A percentile compares a stretch with the other conserved stretches of the same genome.
Evolutionary conservation across 1,140 invertebrate genomes (phyloP).

Genomic region (Brevipalpus yothersi): DNA sequence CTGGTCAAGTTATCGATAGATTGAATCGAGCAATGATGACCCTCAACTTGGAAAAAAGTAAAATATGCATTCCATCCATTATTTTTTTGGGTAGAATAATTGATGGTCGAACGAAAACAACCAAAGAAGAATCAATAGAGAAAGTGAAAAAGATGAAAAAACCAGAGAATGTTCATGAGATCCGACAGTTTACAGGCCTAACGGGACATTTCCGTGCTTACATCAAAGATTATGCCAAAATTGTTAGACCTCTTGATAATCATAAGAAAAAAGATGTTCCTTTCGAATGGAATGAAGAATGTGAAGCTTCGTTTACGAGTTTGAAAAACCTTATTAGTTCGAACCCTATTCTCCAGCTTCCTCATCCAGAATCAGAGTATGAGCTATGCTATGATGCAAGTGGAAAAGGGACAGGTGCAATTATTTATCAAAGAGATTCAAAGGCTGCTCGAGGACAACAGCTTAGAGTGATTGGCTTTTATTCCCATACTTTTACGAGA

Average conservation of each 20-base stretch:
- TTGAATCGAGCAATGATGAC: background rate
- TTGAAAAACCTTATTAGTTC: background rate
- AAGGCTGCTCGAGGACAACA: slow-evolving; percentile 4
- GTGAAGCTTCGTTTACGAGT: background rate
- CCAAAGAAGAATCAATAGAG: background rate
- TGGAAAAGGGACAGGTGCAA: slow-evolving; percentile 7
- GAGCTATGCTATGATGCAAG: slow-evolving; percentile 10
- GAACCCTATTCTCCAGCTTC: slow-evolving; percentile 1
- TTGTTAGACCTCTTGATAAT: slow-evolving; percentile 9
- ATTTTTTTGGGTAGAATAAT: background rate
- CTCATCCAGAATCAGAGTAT: slow-evolving; percentile 4
- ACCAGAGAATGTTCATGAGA: background rate
- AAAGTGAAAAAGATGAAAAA: background rate
- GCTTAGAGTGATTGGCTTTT: slow-evolving; percentile 14
- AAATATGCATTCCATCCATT: background rate
- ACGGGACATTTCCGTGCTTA: slow-evolving; percentile 8
- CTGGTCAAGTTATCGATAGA: background rate
- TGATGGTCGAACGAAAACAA: background rate
- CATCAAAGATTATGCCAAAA: slow-evolving; percentile 15
- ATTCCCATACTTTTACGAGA: slow-evolving; percentile 16
- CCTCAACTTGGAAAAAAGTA: background rate
- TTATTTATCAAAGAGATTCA: slow-evolving; percentile 3
- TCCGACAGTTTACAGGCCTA: background rate
- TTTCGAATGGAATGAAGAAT: background rate
- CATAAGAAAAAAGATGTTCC: background rate